Base-by-base conservation (phyloP, 2,113 vertebrate species). In the Erpornis zantholeuca region DNA sequence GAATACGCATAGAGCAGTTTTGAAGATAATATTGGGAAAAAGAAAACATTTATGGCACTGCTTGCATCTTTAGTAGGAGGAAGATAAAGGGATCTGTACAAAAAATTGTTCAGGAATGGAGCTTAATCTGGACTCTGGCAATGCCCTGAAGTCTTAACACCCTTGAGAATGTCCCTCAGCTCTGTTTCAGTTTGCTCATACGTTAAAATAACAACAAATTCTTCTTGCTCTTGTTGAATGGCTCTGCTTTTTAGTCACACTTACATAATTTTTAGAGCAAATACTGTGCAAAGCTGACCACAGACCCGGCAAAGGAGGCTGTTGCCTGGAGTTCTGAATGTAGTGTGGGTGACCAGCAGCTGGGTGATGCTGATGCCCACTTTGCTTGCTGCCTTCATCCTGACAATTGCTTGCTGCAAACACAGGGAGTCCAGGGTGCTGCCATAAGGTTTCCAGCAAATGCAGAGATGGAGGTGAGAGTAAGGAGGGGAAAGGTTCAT, bases 341-440 rank as follows among this genome's bases (percentile, higher is more conserved):
- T 15, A 7, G 36, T 8, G 47, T 40, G 71, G 10, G 1, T 90
- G 56, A 15, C 14, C 24, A 11, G 65, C 27, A 66, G 60, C 65
- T 77, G 68, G 10, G 9, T 56, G 54, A 35, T 66, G 49, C 73
- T 17, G 4, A 54, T 84, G 82, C 59, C 44, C 3, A 0, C 59
- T 45, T 71, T 84, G 16, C 40, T 31, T 22, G 11, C 61, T 65
- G 14, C n/a, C 45, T 50, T n/a, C n/a, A 44, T 76, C 29, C 40
- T 2, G 4, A 15, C 1, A 0, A 70, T n/a, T 31, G 11, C 50
- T 90, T 4, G 0, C 35, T 73, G 63, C 29, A 11, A 33, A 44
- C 47, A 11, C 59, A 7, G 35, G 24, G 22, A 64, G n/a, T 31
- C 42, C 59, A 65, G 20, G 35, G 69, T 83, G 25, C 53, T 77